These are phyloP conservation scores for Hemaris fuciformis DNA, from an alignment of 2,888 invertebrate species.

Conservation along the genomic window DNA sequence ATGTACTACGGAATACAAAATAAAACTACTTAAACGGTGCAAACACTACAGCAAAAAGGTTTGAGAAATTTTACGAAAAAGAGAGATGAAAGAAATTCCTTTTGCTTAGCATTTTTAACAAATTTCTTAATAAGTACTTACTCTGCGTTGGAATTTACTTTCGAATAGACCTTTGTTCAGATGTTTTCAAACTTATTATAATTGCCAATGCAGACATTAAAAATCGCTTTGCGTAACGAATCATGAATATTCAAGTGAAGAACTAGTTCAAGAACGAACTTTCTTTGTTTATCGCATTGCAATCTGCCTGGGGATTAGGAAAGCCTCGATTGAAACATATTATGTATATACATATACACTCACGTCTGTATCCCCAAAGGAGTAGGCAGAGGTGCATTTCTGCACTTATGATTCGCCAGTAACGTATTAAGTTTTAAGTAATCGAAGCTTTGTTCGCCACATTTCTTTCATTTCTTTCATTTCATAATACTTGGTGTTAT, in stretches of 20 bases:
- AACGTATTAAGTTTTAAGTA: too few species aligned
- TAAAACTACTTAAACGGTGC: not conserved
- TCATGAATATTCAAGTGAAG: conserved; percentile 33
- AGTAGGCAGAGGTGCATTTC: too few species aligned
- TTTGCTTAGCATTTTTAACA: conserved; percentile 1
- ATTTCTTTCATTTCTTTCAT: too few species aligned
- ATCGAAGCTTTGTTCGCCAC: too few species aligned
- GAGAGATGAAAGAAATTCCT: not conserved
- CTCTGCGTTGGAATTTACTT: conserved; percentile 8
- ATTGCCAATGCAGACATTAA: conserved; percentile 31
- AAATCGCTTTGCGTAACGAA: conserved; percentile 34
- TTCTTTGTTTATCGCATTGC: conserved; percentile 37
- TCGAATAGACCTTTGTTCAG: conserved; percentile 16
- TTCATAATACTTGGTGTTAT: too few species aligned
- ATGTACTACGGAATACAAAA: not conserved
- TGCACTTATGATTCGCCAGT: too few species aligned
- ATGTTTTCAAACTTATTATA: conserved; percentile 26
- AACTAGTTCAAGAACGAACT: conserved; percentile 49
- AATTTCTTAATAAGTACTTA: conserved; percentile 5
- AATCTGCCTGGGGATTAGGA: conserved; percentile 12
- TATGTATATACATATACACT: not conserved
- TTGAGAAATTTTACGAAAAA: not conserved
- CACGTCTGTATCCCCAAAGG: too few species aligned
- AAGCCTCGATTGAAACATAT: not conserved
- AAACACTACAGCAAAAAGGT: not conserved